Base-by-base conservation (phyloP, 2,113 vertebrate species). In the Ranitomeya imitator region DNA sequence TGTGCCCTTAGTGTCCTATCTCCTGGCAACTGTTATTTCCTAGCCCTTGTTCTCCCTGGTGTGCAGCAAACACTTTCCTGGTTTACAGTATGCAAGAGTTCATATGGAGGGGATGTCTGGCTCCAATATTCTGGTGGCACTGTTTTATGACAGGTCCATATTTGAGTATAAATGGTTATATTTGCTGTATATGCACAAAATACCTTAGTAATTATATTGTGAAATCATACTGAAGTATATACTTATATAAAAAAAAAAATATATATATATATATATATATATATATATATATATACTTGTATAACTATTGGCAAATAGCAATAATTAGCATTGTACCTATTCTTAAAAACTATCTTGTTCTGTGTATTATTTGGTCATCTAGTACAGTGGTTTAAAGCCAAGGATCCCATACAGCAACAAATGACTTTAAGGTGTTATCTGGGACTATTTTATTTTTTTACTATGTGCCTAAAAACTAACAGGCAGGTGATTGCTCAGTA, bases 11-110 rank as follows among this genome's bases (percentile, higher is more conserved):
- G 79, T 81, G 55, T 81, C 23, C 23, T 23, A 81, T 81, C 79
- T 31, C 79, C 55, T 81, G 79, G 79, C 79, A 81, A 81, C 79
- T 81, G 79, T 81, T 60, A 60, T 59, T 61, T 81, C 79, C 55
- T 61, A 81, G 57, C 61, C 13, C 79, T 26, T 81, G 15, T 19
- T 45, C 55, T 81, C 79, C 79, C 79, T 37, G 23, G 79, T 60
- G 79, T 61, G 55, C 57, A 60, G 57, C 57, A 60, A 81, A 61
- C 23, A 57, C 55, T 81, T 81, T 60, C 54, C 55, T 23, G 51
- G 13, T 37, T 60, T 26, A 81, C 3, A 61, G 15, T 61, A 37
- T 26, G 18, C 26, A 37, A 61, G 55, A 26, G 57, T 59, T 80
- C 60, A 16, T 79, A 10, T 59, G 23, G 78, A 80, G 55, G 78